Evolutionary conservation across 2,797 vertebrate species (phyloP).

Genomic region (Leucoraja ocellata): DNA sequence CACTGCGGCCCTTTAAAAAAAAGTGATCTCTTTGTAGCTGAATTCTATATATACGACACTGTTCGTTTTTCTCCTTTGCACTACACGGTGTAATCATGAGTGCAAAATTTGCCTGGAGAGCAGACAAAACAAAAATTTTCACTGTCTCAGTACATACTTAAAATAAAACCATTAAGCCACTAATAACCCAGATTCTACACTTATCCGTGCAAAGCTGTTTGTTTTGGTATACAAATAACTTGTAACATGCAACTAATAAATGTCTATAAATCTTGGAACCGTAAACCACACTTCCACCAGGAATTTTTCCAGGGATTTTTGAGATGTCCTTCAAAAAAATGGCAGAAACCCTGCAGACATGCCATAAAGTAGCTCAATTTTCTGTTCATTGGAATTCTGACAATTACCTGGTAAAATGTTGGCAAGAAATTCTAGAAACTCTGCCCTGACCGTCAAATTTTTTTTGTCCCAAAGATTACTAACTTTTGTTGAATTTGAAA

Average conservation of each 20-base stretch:
- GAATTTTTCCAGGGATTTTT: background rate
- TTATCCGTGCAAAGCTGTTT: background rate
- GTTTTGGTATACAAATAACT: background rate
- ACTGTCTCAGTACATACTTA: too few species aligned
- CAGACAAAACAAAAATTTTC: too few species aligned
- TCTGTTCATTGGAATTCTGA: background rate
- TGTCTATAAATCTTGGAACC: background rate
- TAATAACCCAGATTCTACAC: too few species aligned
- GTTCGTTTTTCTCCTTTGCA: too few species aligned
- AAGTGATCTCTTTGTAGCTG: too few species aligned
- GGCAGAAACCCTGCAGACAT: background rate
- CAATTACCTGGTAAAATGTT: background rate
- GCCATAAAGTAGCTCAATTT: background rate
- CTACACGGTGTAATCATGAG: too few species aligned
- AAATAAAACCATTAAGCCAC: too few species aligned
- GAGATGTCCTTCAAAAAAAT: background rate
- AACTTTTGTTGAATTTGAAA: background rate
- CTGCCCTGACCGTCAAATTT: background rate
- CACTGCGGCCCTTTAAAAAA: too few species aligned
- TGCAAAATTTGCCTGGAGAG: too few species aligned
- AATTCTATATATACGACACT: too few species aligned
- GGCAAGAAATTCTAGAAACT: background rate
- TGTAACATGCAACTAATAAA: background rate
- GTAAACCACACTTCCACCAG: background rate
- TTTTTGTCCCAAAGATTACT: background rate